Conservation (phyloP, 2,797 vertebrate species). For the Silurus aristotelis region DNA sequence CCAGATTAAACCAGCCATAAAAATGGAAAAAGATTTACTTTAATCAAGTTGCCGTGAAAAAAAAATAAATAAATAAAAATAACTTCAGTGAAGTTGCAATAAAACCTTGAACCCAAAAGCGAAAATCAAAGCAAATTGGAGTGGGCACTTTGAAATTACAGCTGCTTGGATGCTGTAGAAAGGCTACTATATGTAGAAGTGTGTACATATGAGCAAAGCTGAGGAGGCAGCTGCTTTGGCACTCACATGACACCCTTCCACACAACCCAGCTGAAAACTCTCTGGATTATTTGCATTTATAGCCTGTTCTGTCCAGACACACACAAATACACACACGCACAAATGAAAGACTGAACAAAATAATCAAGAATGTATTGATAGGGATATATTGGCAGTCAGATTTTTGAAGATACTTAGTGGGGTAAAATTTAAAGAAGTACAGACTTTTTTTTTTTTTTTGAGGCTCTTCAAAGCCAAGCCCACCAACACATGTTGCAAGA, state of each 20-base stretch:
- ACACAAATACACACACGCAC: neutral
- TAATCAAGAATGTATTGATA: neutral
- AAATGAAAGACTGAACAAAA: neutral
- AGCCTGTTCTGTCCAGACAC: neutral
- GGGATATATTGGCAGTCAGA: neutral
- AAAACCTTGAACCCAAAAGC: slow-evolving; percentile 30
- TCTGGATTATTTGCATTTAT: slow-evolving; percentile 31
- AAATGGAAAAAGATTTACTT: slow-evolving; percentile 17
- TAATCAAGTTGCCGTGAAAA: slow-evolving; percentile 20
- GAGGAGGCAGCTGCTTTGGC: slow-evolving; percentile 42
- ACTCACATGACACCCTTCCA: slow-evolving; percentile 40
- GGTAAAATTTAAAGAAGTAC: neutral
- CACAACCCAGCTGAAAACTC: slow-evolving; percentile 46
- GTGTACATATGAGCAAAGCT: slow-evolving; percentile 9
- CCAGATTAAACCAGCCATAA: slow-evolving; percentile 35
- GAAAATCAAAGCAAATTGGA: slow-evolving; percentile 33
- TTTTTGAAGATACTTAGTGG: neutral
- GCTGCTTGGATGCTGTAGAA: slow-evolving; percentile 46
- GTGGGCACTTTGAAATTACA: slow-evolving; percentile 31
- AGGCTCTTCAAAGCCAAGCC: neutral
- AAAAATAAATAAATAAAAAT: neutral
- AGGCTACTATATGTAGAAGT: slow-evolving; percentile 33
- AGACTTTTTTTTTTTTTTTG: neutral
- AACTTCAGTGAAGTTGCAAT: slow-evolving; percentile 13
- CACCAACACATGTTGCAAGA: neutral